These are phyloP conservation scores for Drosophila yakuba DNA, from an alignment of 1,140 invertebrate species.

Conservation along the genomic window DNA sequence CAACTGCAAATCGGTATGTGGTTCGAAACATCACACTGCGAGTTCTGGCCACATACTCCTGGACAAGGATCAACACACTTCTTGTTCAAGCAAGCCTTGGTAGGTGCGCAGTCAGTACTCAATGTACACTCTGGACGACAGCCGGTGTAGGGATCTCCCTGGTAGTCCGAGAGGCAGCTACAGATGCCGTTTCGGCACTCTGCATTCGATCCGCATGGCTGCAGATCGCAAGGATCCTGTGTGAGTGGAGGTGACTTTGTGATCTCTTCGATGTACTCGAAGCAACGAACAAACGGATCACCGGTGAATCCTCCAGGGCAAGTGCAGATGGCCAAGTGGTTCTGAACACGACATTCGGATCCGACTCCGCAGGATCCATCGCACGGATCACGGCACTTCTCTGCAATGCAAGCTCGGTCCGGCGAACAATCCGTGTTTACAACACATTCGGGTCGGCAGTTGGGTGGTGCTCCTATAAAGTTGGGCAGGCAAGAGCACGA, in stretches of 20 bases:
- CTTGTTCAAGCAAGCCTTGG: conserved; percentile 90
- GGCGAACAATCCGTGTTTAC: conserved; percentile 92
- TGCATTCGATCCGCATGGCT: conserved; percentile 93
- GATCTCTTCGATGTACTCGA: conserved; percentile 86
- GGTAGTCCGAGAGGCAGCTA: conserved; percentile 88
- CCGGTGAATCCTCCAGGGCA: conserved; percentile 89
- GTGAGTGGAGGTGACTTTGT: conserved; percentile 85
- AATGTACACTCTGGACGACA: conserved; percentile 94
- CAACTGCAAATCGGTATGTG: conserved; percentile 92
- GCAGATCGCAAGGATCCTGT: conserved; percentile 89
- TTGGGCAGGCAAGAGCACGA: conserved; percentile 91
- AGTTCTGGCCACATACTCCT: conserved; percentile 90
- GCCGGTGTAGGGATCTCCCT: conserved; percentile 88
- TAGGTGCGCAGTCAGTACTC: conserved; percentile 91
- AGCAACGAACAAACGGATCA: conserved; percentile 90
- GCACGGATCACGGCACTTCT: conserved; percentile 92
- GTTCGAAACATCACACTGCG: conserved; percentile 91
- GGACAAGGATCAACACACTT: conserved; percentile 91
- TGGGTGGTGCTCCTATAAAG: conserved; percentile 91
- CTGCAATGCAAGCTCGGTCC: conserved; percentile 90
- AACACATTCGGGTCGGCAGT: conserved; percentile 92
- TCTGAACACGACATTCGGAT: conserved; percentile 91
- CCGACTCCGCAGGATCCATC: conserved; percentile 91
- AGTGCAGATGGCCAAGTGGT: conserved; percentile 90
- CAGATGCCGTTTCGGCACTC: conserved; percentile 89